Conservation (phyloP, 2,888 invertebrate genomes). For the Choreutis nemorana region DNA sequence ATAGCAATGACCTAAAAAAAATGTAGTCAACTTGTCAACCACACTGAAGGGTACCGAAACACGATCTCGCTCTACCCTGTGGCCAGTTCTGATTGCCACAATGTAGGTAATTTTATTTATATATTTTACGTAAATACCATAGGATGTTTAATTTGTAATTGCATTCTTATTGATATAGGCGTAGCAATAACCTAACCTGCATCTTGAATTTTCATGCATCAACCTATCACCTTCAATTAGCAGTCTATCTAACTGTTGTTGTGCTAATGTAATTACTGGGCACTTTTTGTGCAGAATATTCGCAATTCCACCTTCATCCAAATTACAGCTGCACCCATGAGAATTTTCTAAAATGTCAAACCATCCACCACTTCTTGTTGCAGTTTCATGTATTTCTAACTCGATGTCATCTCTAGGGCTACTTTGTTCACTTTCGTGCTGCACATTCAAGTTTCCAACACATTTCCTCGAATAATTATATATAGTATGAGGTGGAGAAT, state of each 20-base stretch:
- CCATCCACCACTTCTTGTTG: slow-evolving; percentile 24
- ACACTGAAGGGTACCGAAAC: too few species aligned
- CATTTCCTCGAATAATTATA: slow-evolving; percentile 43
- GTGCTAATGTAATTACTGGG: slow-evolving; percentile 45
- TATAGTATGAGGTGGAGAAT: slow-evolving; percentile 41
- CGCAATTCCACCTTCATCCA: slow-evolving; percentile 39
- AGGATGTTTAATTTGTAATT: too few species aligned
- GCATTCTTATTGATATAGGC: too few species aligned
- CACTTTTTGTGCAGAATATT: slow-evolving; percentile 51
- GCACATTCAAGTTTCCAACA: slow-evolving; percentile 17
- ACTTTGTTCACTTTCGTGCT: slow-evolving; percentile 20
- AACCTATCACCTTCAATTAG: slow-evolving; percentile 43
- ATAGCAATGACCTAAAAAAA: too few species aligned
- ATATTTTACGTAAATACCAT: too few species aligned
- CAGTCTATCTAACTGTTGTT: slow-evolving; percentile 40
- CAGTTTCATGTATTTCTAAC: slow-evolving; percentile 19
- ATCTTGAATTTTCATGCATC: slow-evolving; percentile 32
- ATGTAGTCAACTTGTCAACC: too few species aligned
- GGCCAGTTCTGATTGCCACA: too few species aligned
- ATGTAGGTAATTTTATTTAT: too few species aligned
- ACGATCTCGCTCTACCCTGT: too few species aligned
- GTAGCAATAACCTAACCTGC: slow-evolving; percentile 37
- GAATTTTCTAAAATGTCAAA: slow-evolving; percentile 10
- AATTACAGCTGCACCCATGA: slow-evolving; percentile 32
- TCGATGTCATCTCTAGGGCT: slow-evolving; percentile 20